Percentiles rank a stretch among this genome's conserved stretches.
Conservation (phyloP, 2,797 vertebrate species). For the Oreonectes daqikongensis region DNA sequence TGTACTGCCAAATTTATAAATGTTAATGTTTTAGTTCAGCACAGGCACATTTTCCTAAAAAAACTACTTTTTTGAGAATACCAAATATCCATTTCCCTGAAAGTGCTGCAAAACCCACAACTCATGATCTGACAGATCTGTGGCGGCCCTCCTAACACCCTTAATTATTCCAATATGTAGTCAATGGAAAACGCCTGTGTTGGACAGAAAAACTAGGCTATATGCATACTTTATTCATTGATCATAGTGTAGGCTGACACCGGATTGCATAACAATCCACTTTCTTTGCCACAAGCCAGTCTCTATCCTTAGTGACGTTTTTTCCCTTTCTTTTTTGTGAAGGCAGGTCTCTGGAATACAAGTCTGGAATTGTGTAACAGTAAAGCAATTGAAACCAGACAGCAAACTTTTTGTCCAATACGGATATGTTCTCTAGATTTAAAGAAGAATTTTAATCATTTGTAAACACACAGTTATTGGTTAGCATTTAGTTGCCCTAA, state of each 20-base stretch:
- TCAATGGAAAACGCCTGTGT: conserved; percentile 53
- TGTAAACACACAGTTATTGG: background rate
- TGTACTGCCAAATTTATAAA: background rate
- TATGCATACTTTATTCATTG: conserved; percentile 50
- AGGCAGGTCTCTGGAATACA: conserved; percentile 44
- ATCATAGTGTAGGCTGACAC: conserved; percentile 54
- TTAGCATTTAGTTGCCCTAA: background rate
- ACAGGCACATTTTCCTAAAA: background rate
- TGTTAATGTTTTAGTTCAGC: background rate
- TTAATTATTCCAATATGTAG: conserved; percentile 55
- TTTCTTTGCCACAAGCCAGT: conserved; percentile 39
- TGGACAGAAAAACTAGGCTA: conserved; percentile 42
- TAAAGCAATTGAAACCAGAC: conserved; percentile 34
- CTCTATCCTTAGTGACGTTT: conserved; percentile 26
- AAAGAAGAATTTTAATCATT: background rate
- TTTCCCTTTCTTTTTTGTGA: background rate
- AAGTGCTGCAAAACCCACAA: conserved; percentile 31
- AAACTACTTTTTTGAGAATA: conserved; percentile 3
- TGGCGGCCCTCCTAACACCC: conserved; percentile 43
- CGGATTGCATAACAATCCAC: conserved; percentile 51
- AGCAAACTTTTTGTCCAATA: background rate
- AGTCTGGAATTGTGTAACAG: conserved; percentile 51
- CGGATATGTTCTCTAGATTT: conserved; percentile 9
- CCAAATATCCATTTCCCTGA: conserved; percentile 27
- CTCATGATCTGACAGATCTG: conserved; percentile 46